Percentiles rank a stretch among this genome's conserved stretches.
Conservation (phyloP, 2,797 vertebrate species). For the Cryptoprocta ferox region DNA sequence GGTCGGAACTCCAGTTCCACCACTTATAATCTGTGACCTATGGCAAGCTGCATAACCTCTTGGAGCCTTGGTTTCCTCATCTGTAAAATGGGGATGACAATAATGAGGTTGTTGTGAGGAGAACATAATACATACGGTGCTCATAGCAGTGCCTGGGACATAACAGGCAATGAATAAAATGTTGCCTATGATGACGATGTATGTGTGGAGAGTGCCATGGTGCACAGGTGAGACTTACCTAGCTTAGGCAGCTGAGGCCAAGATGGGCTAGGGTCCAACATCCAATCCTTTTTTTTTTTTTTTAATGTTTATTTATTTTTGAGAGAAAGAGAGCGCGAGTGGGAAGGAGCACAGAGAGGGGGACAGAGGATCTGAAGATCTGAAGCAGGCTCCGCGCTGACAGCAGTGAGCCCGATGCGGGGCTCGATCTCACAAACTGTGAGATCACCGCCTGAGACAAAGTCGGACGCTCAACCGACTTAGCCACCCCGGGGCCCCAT, state of each 20-base stretch:
- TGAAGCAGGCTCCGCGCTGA: no score
- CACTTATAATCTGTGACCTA: neutral
- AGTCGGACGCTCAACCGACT: no score
- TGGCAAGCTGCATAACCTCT: neutral
- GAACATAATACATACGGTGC: rapidly evolving
- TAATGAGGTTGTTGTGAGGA: neutral
- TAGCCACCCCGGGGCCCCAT: no score
- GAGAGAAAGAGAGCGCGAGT: no score
- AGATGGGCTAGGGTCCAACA: neutral
- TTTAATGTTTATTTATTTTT: no score
- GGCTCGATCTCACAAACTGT: no score
- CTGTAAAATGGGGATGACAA: neutral
- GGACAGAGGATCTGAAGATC: no score
- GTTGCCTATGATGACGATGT: neutral
- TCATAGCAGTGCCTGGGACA: neutral
- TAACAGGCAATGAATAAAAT: rapidly evolving
- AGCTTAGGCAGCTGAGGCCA: neutral
- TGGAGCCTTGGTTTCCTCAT: neutral
- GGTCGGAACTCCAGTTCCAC: neutral
- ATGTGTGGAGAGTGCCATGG: rapidly evolving
- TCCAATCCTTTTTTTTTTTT: no score
- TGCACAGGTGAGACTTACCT: neutral
- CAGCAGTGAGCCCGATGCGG: no score
- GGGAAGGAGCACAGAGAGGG: no score
- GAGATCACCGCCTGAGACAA: no score